Evolutionary conservation across 2,797 vertebrate genomes (phyloP), one percentile per base, ranked within the genome.

Genomic region (Tadarida brasiliensis): DNA sequence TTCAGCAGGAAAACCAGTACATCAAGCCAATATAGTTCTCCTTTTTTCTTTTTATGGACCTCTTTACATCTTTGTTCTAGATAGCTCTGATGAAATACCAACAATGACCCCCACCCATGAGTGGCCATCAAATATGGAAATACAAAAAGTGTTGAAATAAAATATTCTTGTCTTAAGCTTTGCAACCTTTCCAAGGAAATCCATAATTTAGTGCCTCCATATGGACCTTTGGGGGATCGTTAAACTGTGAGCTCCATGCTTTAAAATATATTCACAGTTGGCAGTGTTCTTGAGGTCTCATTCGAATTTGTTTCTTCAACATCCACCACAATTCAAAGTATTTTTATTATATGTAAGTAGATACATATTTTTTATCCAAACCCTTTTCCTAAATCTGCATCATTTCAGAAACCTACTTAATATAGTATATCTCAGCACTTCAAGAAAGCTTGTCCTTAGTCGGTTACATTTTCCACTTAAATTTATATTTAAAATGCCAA

Each of bases 1-100:
- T 98, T 96, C 94, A 96, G 87, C 96, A 94, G 94, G 95, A 94
- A 92, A 97, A 92, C 88, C 87, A 95, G 90, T 95, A 92, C 85
- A 92, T 96, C 83, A 94, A 95, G 82, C 63, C 70, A 73, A 85
- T 87, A 80, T 20, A 91, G 65, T 81, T 77, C 91, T 93, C 81
- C 63, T 94, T 94, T 94, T 87, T 68, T 88, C 88, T 94, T 96
- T 97, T 96, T 96, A 97, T 90, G 86, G 56, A 87, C 78, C 35
- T 61, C 77, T 96, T 84, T 84, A 95, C 24, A 63, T 85, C 95
- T 95, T 96, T 94, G 73, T 93, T 93, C 80, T 74, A 51, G 86
- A 87, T 24, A 91, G 11, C 61, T 94, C 33, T 51, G 70, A 91
- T 65, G 70, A 95, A 95, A 94, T 85, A 91, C 26, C 7, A 28